These are phyloP conservation scores for Chelidonichthys spinosus DNA, from an alignment of 2,797 vertebrate genomes.

Conservation along the genomic window DNA sequence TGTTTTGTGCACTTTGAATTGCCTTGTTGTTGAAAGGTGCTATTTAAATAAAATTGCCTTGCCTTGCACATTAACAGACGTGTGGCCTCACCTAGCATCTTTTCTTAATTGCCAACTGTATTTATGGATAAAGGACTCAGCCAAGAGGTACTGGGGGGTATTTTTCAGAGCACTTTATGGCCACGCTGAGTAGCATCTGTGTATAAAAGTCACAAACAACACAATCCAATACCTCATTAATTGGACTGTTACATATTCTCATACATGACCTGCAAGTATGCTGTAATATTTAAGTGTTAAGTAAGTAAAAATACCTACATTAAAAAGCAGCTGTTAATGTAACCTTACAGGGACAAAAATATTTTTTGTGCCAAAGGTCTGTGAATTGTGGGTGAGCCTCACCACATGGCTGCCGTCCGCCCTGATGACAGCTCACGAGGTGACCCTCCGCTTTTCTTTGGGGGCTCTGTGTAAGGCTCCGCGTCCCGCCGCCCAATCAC, in stretches of 20 bases:
- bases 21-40: too few species aligned
- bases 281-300: background rate
- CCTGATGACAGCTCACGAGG: constrained; percentile 36
- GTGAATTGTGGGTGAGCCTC: constrained; percentile 17
- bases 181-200: background rate
- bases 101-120: constrained; percentile 53
- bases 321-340: constrained; percentile 10
- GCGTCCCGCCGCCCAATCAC: constrained; percentile 37
- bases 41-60: too few species aligned
- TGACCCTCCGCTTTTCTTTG: constrained; percentile 45
- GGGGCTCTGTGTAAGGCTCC: constrained; percentile 34
- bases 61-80: constrained; percentile 47
- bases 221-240: background rate
- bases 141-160: constrained; percentile 15
- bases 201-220: background rate
- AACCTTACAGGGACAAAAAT: background rate
- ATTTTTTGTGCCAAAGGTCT: constrained; percentile 25
- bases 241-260: background rate
- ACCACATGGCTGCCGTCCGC: constrained; percentile 34
- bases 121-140: constrained; percentile 51
- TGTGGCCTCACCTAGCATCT: constrained; percentile 36
- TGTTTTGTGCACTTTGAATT: too few species aligned
- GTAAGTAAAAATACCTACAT: background rate
- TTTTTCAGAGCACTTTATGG: constrained; percentile 12
- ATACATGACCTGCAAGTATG: background rate